A percentile compares a stretch with the other conserved stretches of the same genome.
These are phyloP conservation scores for Sitta europaea DNA, from an alignment of 2,113 vertebrate species.

Conservation along the genomic window DNA sequence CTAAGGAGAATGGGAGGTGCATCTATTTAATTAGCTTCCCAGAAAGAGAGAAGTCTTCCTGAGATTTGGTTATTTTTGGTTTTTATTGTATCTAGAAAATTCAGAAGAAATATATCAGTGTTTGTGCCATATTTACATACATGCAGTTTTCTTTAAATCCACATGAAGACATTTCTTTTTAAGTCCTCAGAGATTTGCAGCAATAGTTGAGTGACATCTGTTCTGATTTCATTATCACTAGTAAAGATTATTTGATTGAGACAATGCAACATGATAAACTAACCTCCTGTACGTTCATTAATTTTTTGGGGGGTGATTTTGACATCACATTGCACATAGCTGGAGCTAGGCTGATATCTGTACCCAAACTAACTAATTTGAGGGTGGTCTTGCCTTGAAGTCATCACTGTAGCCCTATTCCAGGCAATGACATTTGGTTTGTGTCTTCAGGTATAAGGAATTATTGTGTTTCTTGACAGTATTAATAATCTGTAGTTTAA, in stretches of 20 bases:
- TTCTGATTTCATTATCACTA: neutral
- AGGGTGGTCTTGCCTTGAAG: neutral
- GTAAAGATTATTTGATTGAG: neutral
- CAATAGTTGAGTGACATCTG: neutral
- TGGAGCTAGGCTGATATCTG: neutral
- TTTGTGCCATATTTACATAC: neutral
- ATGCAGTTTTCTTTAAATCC: neutral
- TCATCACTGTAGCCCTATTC: neutral
- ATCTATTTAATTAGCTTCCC: neutral
- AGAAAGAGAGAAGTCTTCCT: neutral
- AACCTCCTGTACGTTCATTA: neutral
- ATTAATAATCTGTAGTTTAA: neutral
- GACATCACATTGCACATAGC: neutral
- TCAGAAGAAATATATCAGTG: neutral
- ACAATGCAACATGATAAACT: neutral
- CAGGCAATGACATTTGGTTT: neutral
- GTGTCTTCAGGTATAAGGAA: neutral
- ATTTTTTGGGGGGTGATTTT: neutral
- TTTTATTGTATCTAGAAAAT: neutral
- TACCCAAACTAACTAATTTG: neutral
- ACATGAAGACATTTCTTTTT: neutral
- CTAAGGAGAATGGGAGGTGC: neutral
- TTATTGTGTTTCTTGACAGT: neutral
- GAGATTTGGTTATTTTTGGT: neutral
- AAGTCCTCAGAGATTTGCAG: neutral